Evolutionary conservation across 2,797 vertebrate species (phyloP), one percentile per base, ranked within the genome.

Genomic region (Molossus molossus): DNA sequence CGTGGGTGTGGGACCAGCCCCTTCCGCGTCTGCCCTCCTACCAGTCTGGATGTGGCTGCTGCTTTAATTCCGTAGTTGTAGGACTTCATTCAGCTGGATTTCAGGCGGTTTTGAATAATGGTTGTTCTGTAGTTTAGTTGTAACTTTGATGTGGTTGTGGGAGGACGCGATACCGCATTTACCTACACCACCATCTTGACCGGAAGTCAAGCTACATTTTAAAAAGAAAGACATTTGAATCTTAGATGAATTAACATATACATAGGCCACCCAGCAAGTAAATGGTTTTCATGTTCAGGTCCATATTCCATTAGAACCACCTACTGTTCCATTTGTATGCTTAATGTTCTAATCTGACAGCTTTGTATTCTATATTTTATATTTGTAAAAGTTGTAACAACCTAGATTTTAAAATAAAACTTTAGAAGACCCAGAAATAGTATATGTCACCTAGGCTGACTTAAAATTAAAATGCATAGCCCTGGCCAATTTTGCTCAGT

Each of bases 221-320:
- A 87, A 58, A 70, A 87, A 87, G 91, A 87, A 50, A 83, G 40
- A 89, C 33, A n/a, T 90, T 93, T 94, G 70, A 94, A 84, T 69
- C 60, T 93, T 87, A 58, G 40, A n/a, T 76, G 27, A 93, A 75
- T 73, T 82, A 37, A 75, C 29, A 55, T 5, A 67, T n/a, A 83
- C 25, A 50, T 57, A 83, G 58, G 50, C 45, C 29, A 62, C 37
- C 67, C 45, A 58, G 23, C 48, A 87, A 72, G 29, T 83, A 84
- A 90, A 25, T 70, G 15, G n/a, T 77, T 65, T 83, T 76, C 29
- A 94, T 60, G 82, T 67, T 76, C 48, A 76, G 77, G 50, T 67
- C 20, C 14, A 76, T 83, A 48, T 57, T 83, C 17, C 50, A 83
- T 80, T 80, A 73, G 76, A 93, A 64, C 29, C 48, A 53, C 33